Evolutionary conservation across 2,797 vertebrate species (phyloP), one percentile per base, ranked within the genome.

Genomic region (Notolepis coatsorum): DNA sequence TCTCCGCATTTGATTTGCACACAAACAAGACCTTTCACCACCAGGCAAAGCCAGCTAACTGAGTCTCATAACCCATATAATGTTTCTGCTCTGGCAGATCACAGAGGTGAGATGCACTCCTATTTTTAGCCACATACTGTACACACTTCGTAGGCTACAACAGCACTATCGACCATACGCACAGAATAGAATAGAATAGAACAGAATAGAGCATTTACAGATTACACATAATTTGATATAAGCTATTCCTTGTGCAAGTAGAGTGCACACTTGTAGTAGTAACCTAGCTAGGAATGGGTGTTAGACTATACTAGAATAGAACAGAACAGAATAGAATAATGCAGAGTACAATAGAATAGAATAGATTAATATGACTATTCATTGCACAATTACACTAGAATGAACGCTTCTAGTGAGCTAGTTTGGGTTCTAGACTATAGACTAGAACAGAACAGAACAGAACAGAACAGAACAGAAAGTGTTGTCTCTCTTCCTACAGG

Each of bases 61-160:
- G 60, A 18, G 31, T 23, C n/a, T 50, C 38, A 24, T 52, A 70
- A 70, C 65, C 42, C 46, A 37, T 77, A 70, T 13, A 68, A 71
- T 25, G 7, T 61, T 71, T 63, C 53, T 61, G 47, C 62, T 46
- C 46, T 45, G 49, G 50, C 50, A 68, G 66, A 85, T 61, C 68
- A 72, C 59, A 68, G 42, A 77, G 74, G 58, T 68, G 30, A 79
- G 65, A 66, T 56, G 37, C 75, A 54, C 7, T 12, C 45, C 66
- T 88, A 84, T 85, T 81, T 82, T 80, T 72, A 82, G 51, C 51
- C 21, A 42, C 10, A 43, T 48, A n/a, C 8, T 30, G 13, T 49
- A 49, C 52, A 61, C 35, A 31, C 13, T 57, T n/a, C n/a, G n/a
- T n/a, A n/a, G n/a, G 30, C 9, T 43, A 52, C 13, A 57, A 48